These are phyloP conservation scores for Hetaerina titia DNA, from an alignment of 2,888 invertebrate species.

Conservation along the genomic window DNA sequence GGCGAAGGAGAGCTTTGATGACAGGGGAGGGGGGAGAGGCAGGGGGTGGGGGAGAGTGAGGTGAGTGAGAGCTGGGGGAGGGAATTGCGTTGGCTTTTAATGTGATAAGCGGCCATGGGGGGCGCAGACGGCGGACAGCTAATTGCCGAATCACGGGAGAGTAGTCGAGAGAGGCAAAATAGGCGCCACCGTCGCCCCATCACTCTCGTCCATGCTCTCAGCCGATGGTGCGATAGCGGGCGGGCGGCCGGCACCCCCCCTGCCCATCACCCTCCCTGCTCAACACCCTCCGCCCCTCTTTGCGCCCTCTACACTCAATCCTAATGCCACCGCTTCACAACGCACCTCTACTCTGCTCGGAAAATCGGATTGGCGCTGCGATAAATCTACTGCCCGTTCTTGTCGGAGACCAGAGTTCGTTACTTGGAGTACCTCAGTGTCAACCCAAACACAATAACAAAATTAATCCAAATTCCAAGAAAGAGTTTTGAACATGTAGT, in stretches of 20 bases:
- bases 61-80: background rate
- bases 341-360: background rate
- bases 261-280: background rate
- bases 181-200: background rate
- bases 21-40: background rate
- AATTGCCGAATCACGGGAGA: background rate
- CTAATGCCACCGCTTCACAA: background rate
- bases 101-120: background rate
- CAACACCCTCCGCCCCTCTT: background rate
- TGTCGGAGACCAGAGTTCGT: no score
- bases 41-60: background rate
- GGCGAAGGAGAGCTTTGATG: background rate
- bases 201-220: background rate
- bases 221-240: background rate
- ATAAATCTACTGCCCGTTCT: no score
- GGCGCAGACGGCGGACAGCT: background rate
- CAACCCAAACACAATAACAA: no score
- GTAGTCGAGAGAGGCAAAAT: background rate
- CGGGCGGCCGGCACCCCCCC: background rate
- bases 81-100: background rate
- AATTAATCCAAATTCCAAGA: no score
- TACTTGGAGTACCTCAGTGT: no score
- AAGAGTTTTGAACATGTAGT: no score
- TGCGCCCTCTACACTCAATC: background rate
- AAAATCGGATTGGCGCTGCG: no score